A percentile compares a stretch with the other conserved stretches of the same genome.
These are phyloP conservation scores for Mastomys natalensis DNA, from an alignment of 2,113 vertebrate species.

Conservation along the genomic window DNA sequence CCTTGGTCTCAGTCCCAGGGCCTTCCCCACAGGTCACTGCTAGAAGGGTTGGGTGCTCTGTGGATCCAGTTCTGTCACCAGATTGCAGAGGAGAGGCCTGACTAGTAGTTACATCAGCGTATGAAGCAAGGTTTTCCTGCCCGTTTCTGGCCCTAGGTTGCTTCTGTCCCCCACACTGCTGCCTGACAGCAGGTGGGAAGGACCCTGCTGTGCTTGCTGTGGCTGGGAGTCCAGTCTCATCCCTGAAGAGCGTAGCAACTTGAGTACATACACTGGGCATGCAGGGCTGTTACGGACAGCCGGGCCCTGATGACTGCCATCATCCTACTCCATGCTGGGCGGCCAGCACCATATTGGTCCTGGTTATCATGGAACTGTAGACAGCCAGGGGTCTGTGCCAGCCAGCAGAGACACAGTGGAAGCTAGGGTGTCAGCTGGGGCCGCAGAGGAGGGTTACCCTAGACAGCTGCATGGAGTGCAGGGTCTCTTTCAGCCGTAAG, in stretches of 20 bases:
- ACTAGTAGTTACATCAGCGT: fast-evolving
- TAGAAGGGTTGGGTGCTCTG: fast-evolving
- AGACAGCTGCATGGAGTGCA: neutral
- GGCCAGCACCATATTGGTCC: neutral
- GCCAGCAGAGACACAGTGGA: neutral
- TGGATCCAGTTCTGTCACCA: neutral
- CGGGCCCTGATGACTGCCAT: neutral
- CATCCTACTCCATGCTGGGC: no score
- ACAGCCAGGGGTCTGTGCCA: neutral
- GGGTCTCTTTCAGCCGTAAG: neutral
- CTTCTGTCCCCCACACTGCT: neutral
- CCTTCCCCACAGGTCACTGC: neutral
- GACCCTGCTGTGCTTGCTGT: neutral
- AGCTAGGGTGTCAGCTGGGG: neutral
- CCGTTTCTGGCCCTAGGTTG: neutral
- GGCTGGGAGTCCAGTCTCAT: neutral
- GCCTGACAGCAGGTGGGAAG: neutral
- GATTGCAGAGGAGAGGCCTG: neutral
- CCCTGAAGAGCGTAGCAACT: neutral
- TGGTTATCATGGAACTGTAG: neutral
- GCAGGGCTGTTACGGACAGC: fast-evolving
- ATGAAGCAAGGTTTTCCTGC: no score
- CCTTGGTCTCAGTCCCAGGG: fast-evolving
- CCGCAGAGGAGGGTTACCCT: neutral
- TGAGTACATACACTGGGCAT: fast-evolving